Evolutionary conservation across 2,888 invertebrate genomes (phyloP).

Genomic region (Cryptocephalus primarius): DNA sequence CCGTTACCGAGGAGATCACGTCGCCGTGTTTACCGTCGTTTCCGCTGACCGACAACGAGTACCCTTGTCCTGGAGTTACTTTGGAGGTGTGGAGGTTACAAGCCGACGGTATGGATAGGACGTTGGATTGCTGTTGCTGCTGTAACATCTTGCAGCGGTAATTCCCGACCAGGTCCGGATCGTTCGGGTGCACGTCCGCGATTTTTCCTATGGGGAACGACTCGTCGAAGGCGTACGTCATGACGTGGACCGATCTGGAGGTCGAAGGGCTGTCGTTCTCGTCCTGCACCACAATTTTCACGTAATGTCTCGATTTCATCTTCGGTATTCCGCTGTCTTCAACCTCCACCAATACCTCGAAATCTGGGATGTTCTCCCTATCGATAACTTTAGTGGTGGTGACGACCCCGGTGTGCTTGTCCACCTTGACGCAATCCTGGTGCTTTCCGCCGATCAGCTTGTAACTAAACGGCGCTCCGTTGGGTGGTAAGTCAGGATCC

Average conservation of each 20-base stretch:
- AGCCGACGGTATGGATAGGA: conserved; percentile 59
- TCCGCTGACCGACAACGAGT: conserved; percentile 70
- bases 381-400: conserved; percentile 71
- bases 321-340: conserved; percentile 79
- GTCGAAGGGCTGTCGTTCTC: conserved; percentile 86
- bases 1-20: conserved; percentile 76
- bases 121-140: conserved; percentile 46
- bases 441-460: conserved; percentile 67
- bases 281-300: conserved; percentile 69
- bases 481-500: conserved; percentile 82
- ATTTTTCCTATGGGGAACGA: conserved; percentile 70
- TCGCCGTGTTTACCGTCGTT: conserved; percentile 83
- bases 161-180: conserved; percentile 80
- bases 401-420: conserved; percentile 69
- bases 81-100: conserved; percentile 72
- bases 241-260: conserved; percentile 68
- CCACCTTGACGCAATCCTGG: conserved; percentile 62
- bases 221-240: conserved; percentile 68
- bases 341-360: conserved; percentile 71
- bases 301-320: conserved; percentile 69
- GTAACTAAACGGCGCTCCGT: conserved; percentile 84
- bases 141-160: conserved; percentile 75
- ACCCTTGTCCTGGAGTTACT: conserved; percentile 60
- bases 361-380: conserved; percentile 64
- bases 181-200: conserved; percentile 85